Base-by-base conservation (phyloP, 2,888 invertebrate species). In the Muscina levida region DNA sequence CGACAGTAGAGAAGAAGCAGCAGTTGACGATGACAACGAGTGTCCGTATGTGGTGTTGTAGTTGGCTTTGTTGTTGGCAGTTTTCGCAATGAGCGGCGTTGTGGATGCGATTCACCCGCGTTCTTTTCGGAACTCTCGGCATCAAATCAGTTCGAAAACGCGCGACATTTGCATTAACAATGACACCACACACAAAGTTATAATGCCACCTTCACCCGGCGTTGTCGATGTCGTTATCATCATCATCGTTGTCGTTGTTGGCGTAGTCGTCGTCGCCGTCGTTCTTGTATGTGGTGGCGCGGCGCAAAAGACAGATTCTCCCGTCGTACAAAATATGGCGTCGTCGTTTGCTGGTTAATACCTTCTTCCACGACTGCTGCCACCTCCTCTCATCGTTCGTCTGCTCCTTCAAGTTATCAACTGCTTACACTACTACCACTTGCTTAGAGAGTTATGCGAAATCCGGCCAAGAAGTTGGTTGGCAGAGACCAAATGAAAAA, bases 111-210 rank as follows among this genome's bases (percentile, higher is more conserved):
- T 77, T 77, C 81, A 74, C 81, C 79, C 79, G 79, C 81, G 67
- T 67, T 67, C 37, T 67, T 51, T 31, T 31, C 31, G 74, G 22
- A 67, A 31, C 68, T 77, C 76, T 71, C 66, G 62, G 70, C 70
- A 73, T 51, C 72, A 81, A 78, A 75, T 81, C 81, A 81, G 74
- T 77, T 77, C 81, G 77, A 81, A 81, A 81, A 81, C 81, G 81
- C 81, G 81, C 81, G 81, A 81, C 81, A 81, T 81, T 81, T 81
- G 81, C 81, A 81, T 81, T 81, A 81, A 81, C 77, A 81, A 78
- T 81, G 81, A 81, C 81, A 81, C 81, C 81, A 81, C 81, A 81
- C 81, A 81, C 74, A 81, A 77, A 81, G 79, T 62, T 77, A 79
- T 77, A 77, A 71, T 79, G 78, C 80, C 80, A 82, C 82, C 82